These are phyloP conservation scores for Mesorhabditis belari DNA, from an alignment of 2,888 invertebrate species.

Conservation along the genomic window DNA sequence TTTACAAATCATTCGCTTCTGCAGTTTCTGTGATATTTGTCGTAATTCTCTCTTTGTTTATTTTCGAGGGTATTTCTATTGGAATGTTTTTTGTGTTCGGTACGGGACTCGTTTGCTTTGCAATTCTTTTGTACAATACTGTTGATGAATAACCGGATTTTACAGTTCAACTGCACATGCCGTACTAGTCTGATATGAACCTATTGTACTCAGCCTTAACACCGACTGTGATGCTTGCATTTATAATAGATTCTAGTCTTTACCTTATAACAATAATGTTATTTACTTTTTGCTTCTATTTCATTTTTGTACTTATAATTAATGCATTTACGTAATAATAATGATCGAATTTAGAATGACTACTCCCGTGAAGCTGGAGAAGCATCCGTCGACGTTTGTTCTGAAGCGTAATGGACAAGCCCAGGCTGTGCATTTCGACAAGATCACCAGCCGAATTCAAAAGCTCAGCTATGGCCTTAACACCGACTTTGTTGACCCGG, in stretches of 20 bases:
- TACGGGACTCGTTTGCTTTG: slow-evolving; percentile 43
- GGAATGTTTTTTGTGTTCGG: slow-evolving; percentile 50
- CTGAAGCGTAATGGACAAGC: slow-evolving; percentile 65
- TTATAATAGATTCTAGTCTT: too few relatives aligned
- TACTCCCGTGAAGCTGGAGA: background rate
- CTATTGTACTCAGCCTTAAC: too few relatives aligned
- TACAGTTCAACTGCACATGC: too few relatives aligned
- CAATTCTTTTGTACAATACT: slow-evolving; percentile 52
- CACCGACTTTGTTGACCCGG: slow-evolving; percentile 91
- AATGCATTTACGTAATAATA: too few relatives aligned
- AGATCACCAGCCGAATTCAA: slow-evolving; percentile 89
- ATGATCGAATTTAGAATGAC: background rate
- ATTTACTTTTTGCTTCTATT: too few relatives aligned
- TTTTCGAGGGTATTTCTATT: slow-evolving; percentile 17
- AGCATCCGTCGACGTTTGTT: background rate
- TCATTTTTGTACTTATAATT: too few relatives aligned
- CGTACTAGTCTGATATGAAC: too few relatives aligned
- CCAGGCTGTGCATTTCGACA: slow-evolving; percentile 90
- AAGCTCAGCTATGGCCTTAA: slow-evolving; percentile 91
- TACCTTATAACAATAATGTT: too few relatives aligned
- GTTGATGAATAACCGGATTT: slow-evolving; percentile 36
- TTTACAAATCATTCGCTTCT: slow-evolving; percentile 53
- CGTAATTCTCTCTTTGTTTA: slow-evolving; percentile 5
- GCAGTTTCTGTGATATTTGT: slow-evolving; percentile 50
- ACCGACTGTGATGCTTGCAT: too few relatives aligned